Base-by-base conservation (phyloP, 2,797 vertebrate species). In the Muscicapa comitata region DNA sequence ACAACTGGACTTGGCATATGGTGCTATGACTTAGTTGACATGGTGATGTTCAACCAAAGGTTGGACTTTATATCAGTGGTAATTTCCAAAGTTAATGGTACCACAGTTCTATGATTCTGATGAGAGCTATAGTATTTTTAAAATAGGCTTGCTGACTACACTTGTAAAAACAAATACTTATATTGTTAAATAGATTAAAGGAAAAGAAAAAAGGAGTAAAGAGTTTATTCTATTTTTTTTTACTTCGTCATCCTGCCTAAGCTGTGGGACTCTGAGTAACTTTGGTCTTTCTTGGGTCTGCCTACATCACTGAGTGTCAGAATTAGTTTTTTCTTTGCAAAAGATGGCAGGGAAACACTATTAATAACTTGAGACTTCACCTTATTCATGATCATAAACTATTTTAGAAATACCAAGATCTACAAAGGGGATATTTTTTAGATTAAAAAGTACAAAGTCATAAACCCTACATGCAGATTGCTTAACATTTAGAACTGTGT, bases 1-100 rank as follows among this genome's bases (percentile, higher is more conserved):
- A 79, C 6, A 24, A 13, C 9, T 14, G 40, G 10, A 42, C 0
- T 0, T 35, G 18, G 15, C 31, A 48, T 1, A 5, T 11, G 4
- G 31, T 35, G 7, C 25, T 33, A 9, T 54, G 33, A 21, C 80
- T 65, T 47, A 67, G 13, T 42, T 61, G 70, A 48, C 16, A n/a
- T 14, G 7, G 9, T 74, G 7, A 8, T 54, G 13, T 47, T 67
- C 11, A 29, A 15, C 16, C 12, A 13, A 50, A 54, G 13, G 4
- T 15, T 48, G 31, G 13, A 35, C 21, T 61, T 10, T 2, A 48
- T 28, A 23, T 61, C 37, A 58, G 61, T 47, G 9, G 9, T 66
- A 11, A 61, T 74, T 68, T 74, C 31, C 47, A 53, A 47, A 54
- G 12, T 40, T 54, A 26, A 31, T 53, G 61, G 47, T 40, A 35